phyloP scores from a whole-genome alignment of 2,113 vertebrate species.

The Xiphorhynchus elegans region DNA sequence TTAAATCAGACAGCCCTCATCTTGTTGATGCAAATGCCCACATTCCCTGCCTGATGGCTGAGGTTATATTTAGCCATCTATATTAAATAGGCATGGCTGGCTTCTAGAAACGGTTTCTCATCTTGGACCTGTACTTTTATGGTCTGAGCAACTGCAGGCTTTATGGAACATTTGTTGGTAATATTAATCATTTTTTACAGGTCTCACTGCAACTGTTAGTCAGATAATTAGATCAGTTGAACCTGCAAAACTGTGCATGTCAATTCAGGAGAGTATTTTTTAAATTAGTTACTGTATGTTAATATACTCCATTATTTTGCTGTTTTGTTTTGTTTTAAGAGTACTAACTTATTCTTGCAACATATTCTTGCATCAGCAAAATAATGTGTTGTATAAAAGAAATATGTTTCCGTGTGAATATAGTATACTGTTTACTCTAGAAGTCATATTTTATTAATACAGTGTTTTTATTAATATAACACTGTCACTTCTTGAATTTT shows the following conservation, averaged over 20 bases:
- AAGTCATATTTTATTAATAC: conserved; percentile 75
- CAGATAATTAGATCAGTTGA: conserved; percentile 62
- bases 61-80: conserved; percentile 60
- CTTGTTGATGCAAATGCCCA: conserved; percentile 61
- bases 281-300: conserved; percentile 54
- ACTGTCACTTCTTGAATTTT: conserved; percentile 73
- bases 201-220: conserved; percentile 59
- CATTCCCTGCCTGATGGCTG: conserved; percentile 66
- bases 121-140: conserved; percentile 59
- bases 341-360: conserved; percentile 64
- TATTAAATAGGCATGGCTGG: conserved; percentile 60
- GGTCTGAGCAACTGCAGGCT: conserved; percentile 59
- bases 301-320: conserved; percentile 66
- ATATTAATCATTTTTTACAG: conserved; percentile 63
- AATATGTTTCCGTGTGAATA: conserved; percentile 69
- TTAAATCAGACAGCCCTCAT: conserved; percentile 50
- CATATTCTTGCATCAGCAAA: conserved; percentile 64
- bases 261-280: conserved; percentile 57
- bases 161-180: conserved; percentile 50
- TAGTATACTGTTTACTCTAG: conserved; percentile 67
- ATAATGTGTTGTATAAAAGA: conserved; percentile 68
- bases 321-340: conserved; percentile 67
- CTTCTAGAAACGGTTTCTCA: conserved; percentile 55
- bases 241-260: conserved; percentile 57
- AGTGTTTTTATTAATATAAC: conserved; percentile 75